Evolutionary conservation across 30 jellyfish, hydroid and myxozoan species (phyloP).

Genomic region (Haliclystus octoradiatus): DNA sequence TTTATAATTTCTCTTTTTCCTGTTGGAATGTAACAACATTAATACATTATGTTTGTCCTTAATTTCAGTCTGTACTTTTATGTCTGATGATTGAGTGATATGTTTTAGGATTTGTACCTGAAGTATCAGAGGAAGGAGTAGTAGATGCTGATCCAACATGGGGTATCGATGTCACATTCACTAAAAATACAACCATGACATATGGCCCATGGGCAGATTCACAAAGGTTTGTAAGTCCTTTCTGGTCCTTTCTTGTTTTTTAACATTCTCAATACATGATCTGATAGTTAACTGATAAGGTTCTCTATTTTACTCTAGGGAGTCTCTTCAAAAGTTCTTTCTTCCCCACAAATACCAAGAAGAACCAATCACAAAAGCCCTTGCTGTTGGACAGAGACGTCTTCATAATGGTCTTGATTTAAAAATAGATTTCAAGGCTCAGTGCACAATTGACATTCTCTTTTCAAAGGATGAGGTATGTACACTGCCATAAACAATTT

Average conservation of each 20-base stretch:
- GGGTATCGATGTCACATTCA: constrained; percentile 54
- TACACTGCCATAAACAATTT: no score
- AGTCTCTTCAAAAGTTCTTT: constrained; percentile 58
- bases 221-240: constrained; percentile 80
- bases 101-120: constrained; percentile 80
- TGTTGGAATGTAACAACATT: no score
- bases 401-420: constrained; percentile 85
- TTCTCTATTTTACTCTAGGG: constrained; percentile 60
- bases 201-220: constrained; percentile 97
- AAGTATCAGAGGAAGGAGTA: constrained; percentile 28
- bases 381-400: constrained; percentile 72
- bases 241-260: no score
- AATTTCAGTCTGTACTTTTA: no score
- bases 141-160: constrained; percentile 91
- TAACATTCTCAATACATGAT: no score
- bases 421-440: constrained; percentile 45
- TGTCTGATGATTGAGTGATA: no score
- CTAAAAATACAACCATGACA: constrained; percentile 63
- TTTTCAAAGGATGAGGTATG: constrained; percentile 79
- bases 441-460: constrained; percentile 55
- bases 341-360: constrained; percentile 82
- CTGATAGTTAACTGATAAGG: no score
- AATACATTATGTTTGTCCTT: no score
- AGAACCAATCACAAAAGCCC: constrained; percentile 59
- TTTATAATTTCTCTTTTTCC: no score